These are phyloP conservation scores for Agelas oroides DNA, from an alignment of 37 sponge, comb jelly and placozoan species.

Conservation along the genomic window DNA sequence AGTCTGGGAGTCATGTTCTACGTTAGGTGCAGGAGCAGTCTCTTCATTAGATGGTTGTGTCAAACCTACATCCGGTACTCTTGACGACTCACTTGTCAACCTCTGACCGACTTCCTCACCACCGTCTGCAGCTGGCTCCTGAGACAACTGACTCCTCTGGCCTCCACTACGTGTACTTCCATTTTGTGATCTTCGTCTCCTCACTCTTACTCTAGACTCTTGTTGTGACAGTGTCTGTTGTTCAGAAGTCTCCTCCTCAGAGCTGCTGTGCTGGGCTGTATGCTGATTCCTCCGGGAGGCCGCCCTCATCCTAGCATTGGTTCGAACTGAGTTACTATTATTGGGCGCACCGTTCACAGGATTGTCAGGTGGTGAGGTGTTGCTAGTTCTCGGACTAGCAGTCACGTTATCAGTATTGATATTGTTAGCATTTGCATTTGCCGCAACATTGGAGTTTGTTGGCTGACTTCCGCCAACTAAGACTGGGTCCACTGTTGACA, in stretches of 20 bases:
- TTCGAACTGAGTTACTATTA: neutral
- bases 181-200: no score
- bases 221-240: no score
- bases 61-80: neutral
- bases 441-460: neutral
- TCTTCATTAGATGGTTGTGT: no score
- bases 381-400: neutral
- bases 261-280: neutral
- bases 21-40: no score
- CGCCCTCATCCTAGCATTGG: conserved; percentile 22
- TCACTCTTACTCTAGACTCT: no score
- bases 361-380: neutral
- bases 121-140: neutral
- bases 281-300: neutral
- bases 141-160: no score
- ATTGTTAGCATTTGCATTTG: conserved; percentile 35
- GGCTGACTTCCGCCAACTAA: no score
- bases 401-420: neutral
- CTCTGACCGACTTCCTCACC: neutral
- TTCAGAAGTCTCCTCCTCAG: conserved; percentile 23
- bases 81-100: neutral
- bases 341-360: neutral
- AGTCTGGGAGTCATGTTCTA: no score
- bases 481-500: neutral
- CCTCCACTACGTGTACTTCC: no score